Evolutionary conservation across 2,888 invertebrate species (phyloP).

Genomic region (Caenorhabditis drosophilae): DNA sequence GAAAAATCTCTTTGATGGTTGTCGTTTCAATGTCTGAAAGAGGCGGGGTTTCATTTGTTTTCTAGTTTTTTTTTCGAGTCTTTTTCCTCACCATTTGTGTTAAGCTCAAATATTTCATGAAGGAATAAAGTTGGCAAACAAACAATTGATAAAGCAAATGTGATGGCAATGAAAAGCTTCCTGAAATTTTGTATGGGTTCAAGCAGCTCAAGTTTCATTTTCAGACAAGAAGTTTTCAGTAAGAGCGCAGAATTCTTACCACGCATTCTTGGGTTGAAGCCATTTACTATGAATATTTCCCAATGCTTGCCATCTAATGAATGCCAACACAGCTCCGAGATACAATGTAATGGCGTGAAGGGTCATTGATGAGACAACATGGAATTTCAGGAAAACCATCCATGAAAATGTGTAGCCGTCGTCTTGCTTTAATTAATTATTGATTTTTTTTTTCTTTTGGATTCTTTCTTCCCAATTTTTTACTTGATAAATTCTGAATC

Average conservation of each 20-base stretch:
- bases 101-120: conserved; percentile 37
- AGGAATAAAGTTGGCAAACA: conserved; percentile 51
- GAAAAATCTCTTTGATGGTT: conserved; percentile 22
- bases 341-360: conserved; percentile 60
- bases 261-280: conserved; percentile 52
- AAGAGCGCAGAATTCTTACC: too few species aligned
- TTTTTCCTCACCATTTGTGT: conserved; percentile 11
- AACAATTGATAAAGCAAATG: conserved; percentile 41
- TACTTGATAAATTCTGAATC: conserved; percentile 57
- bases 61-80: neutral
- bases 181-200: conserved; percentile 40
- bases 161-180: conserved; percentile 45
- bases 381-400: conserved; percentile 50
- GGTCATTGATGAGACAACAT: conserved; percentile 57
- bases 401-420: conserved; percentile 47
- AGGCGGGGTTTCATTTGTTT: too few species aligned
- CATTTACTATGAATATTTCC: conserved; percentile 57
- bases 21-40: conserved; percentile 36
- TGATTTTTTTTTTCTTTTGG: neutral
- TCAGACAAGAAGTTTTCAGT: neutral
- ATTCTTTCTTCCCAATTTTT: neutral
- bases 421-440: conserved; percentile 26
- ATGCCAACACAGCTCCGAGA: conserved; percentile 57
- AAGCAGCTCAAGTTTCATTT: conserved; percentile 1
- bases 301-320: conserved; percentile 56